Conservation (phyloP, 2,113 vertebrate genomes). For the Microtus oregoni region DNA sequence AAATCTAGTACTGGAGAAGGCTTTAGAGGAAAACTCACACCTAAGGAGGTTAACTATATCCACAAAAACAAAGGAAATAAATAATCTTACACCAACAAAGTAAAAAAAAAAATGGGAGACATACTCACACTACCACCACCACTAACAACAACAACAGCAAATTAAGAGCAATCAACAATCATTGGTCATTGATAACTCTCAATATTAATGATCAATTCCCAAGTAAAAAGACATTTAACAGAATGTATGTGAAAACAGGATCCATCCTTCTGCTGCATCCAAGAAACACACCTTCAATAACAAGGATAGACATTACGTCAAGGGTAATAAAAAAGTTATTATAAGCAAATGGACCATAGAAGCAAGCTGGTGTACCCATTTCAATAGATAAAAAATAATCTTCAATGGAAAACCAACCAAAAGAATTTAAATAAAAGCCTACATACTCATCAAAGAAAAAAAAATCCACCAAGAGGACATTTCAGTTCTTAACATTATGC, state of each 20-base stretch:
- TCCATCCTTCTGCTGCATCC: neutral
- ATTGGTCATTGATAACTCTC: neutral
- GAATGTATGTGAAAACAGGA: neutral
- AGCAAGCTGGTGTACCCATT: neutral
- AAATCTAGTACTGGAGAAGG: neutral
- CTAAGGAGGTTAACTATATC: neutral
- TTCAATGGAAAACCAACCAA: neutral
- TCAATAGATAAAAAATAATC: too few species aligned
- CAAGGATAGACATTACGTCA: neutral
- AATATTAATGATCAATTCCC: neutral
- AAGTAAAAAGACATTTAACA: neutral
- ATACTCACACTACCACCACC: neutral
- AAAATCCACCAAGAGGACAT: neutral
- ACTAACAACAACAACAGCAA: neutral
- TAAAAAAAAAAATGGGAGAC: neutral
- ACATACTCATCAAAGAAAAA: neutral
- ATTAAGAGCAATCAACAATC: neutral
- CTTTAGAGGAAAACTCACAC: neutral
- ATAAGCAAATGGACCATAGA: neutral
- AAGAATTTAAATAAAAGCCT: neutral
- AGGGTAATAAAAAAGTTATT: neutral
- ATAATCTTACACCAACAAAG: neutral
- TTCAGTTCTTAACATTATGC: neutral
- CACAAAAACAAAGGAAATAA: neutral
- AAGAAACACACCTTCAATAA: neutral